phyloP scores from a whole-genome alignment of 2,797 vertebrate species.

The Epinephelus coioides region DNA sequence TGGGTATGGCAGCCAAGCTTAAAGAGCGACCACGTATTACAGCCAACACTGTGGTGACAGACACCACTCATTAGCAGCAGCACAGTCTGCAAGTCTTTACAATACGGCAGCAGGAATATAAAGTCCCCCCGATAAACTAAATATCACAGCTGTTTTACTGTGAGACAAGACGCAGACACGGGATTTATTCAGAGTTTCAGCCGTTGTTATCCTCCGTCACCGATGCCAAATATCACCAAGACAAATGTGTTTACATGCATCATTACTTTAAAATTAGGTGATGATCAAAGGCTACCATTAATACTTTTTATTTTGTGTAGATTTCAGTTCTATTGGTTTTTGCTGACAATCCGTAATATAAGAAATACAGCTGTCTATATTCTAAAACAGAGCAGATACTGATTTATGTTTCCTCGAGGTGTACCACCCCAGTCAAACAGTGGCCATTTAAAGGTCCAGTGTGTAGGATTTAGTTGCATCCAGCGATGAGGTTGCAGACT shows the following conservation, averaged over 20 bases:
- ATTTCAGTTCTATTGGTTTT: not conserved
- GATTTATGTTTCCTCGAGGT: not conserved
- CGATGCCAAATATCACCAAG: not conserved
- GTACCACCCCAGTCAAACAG: too few relatives aligned
- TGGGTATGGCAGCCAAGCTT: slow-evolving; percentile 35
- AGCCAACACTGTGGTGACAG: slow-evolving; percentile 29
- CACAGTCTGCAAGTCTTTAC: slow-evolving; percentile 4
- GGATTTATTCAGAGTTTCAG: not conserved
- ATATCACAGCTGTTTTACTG: not conserved
- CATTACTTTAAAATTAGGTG: not conserved
- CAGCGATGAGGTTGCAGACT: too few relatives aligned
- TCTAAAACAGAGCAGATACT: not conserved
- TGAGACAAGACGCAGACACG: not conserved
- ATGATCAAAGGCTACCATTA: not conserved
- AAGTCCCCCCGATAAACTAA: not conserved
- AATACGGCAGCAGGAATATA: slow-evolving; percentile 4
- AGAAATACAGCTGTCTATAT: not conserved
- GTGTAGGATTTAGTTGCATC: too few relatives aligned
- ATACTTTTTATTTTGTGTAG: not conserved
- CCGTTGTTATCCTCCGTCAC: not conserved
- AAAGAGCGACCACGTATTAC: slow-evolving; percentile 33
- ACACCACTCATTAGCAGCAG: slow-evolving; percentile 31
- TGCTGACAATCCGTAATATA: not conserved
- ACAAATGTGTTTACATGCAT: not conserved
- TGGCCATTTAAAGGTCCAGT: too few relatives aligned